Conservation (phyloP, 2,113 vertebrate species). For the Girardinichthys multiradiatus region DNA sequence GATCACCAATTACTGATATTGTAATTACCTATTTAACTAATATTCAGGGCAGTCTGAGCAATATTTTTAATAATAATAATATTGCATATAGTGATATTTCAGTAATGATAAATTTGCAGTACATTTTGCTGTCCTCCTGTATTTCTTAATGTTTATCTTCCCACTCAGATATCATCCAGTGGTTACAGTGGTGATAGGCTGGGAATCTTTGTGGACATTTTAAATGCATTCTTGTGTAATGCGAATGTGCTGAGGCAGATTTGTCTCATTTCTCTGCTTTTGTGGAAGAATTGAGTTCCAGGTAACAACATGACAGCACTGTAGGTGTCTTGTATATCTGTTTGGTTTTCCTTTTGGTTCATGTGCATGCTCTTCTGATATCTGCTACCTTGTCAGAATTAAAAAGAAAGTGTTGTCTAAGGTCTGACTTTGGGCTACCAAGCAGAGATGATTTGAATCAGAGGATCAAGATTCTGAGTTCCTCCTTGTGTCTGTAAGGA, state of each 20-base stretch:
- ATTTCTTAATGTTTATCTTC: too few relatives aligned
- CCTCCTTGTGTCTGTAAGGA: slow-evolving; percentile 35
- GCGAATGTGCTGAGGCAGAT: neutral
- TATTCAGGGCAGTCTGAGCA: neutral
- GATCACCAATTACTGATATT: too few relatives aligned
- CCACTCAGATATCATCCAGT: too few relatives aligned
- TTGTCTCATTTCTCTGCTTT: neutral
- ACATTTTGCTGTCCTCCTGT: neutral
- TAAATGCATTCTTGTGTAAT: neutral
- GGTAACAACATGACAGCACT: neutral
- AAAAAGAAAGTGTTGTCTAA: slow-evolving; percentile 10
- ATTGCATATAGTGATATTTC: too few relatives aligned
- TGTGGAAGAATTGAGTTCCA: neutral
- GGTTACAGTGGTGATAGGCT: too few relatives aligned
- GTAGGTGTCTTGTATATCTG: too few relatives aligned
- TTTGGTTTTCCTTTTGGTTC: too few relatives aligned
- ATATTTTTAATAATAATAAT: neutral
- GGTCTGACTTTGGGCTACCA: slow-evolving; percentile 31
- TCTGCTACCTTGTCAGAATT: too few relatives aligned
- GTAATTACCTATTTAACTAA: neutral
- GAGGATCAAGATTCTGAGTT: slow-evolving; percentile 48
- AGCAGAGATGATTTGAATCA: slow-evolving; percentile 58
- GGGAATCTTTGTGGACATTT: neutral
- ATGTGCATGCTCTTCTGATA: too few relatives aligned
- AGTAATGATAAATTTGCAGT: neutral